Evolutionary conservation across 2,797 vertebrate species (phyloP).

Genomic region (Schizopygopsis malacanthus): DNA sequence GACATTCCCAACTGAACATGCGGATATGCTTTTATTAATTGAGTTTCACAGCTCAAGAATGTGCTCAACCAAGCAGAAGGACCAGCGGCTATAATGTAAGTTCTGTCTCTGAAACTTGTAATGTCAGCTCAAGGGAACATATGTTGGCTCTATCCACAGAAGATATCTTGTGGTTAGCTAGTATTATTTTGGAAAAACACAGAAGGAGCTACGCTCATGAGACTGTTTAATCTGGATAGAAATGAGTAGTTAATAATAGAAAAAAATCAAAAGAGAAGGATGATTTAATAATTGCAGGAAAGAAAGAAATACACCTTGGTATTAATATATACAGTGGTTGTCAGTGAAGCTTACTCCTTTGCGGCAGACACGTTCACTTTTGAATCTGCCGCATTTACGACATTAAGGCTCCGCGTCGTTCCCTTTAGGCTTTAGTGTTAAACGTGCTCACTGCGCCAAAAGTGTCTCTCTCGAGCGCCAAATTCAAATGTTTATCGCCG

Average conservation of each 20-base stretch:
- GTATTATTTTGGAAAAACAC: slow-evolving; percentile 4
- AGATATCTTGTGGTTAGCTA: neutral
- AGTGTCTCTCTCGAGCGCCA: neutral
- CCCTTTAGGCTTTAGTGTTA: neutral
- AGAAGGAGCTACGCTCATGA: slow-evolving; percentile 15
- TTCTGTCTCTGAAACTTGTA: slow-evolving; percentile 38
- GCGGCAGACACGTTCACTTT: neutral
- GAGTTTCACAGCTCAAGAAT: slow-evolving; percentile 37
- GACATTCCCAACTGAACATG: slow-evolving; percentile 32
- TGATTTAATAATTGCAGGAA: neutral
- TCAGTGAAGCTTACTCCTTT: neutral
- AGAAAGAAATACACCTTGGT: neutral
- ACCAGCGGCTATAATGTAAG: slow-evolving; percentile 34
- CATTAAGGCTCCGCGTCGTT: neutral
- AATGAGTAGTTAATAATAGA: neutral
- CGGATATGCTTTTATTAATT: slow-evolving; percentile 49
- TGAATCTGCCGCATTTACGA: neutral
- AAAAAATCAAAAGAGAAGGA: neutral
- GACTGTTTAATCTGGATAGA: neutral
- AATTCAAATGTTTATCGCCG: neutral
- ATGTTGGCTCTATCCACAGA: slow-evolving; percentile 14
- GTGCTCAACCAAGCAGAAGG: slow-evolving; percentile 39
- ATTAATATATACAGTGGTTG: neutral
- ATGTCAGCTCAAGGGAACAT: slow-evolving; percentile 12
- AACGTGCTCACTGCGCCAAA: neutral